Base-by-base conservation (phyloP, 1,140 invertebrate species). In the Papilio machaon region DNA sequence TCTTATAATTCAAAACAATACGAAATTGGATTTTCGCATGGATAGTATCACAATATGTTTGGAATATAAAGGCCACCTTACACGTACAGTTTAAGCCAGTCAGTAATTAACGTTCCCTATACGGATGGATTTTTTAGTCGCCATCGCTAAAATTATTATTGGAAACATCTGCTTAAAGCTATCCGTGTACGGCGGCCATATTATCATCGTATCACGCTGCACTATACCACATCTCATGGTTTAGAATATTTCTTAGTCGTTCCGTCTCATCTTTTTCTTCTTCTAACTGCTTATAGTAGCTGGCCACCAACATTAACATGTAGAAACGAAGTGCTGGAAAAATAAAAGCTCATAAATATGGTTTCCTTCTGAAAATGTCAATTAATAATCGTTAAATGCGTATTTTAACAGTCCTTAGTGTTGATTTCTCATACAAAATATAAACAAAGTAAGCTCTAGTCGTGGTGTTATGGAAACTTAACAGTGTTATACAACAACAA, bases 251-350 rank as follows among this genome's bases (percentile, higher is more conserved):
- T 47, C 87, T 82, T 17, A 92, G 79, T 49, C 85, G 81, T 23
- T 89, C 88, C 1, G 73, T 83, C 47, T 91, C 89, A 4, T 86
- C 86, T 35, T 77, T 74, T 17, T 89, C 85, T 64, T 92, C 91
- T 47, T 88, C 86, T 10, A 93, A 60, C 35, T 91, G 82, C 75
- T 88, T 87, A 84, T 89, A 90, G 79, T 88, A 92, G 49, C 91
- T 93, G 23, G 87, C 82, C 11, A 94, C 92, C 10, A 92, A 80
- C 75, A 90, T 89, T 79, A 94, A 60, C 91, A 93, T 93, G 85
- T 94, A 93, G 84, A 92, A 88, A 7, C 90, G 87, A 35, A 92
- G 46, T 81, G 91, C 92, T 94, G 86, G 1, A 89, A 91, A 78
- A 58, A 79, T 30, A 30, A 30, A 30, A 30, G 23, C 23, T 30